Evolutionary conservation across 2,888 invertebrate genomes (phyloP).

Genomic region (Cheiracanthium punctorium): DNA sequence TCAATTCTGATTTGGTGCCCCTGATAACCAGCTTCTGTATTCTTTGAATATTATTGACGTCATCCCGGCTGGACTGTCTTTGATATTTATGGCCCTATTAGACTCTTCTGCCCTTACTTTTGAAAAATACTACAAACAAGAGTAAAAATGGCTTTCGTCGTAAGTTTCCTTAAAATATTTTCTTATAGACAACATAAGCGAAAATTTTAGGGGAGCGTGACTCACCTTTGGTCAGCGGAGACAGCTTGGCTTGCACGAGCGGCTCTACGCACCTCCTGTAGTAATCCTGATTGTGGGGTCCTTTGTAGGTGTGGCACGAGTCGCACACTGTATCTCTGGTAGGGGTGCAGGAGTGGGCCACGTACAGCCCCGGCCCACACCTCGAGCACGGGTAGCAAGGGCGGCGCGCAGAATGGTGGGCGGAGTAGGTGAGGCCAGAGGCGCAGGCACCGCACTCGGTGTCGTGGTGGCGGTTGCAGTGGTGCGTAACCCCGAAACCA

Average conservation of each 20-base stretch:
- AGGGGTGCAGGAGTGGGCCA: constrained; percentile 67
- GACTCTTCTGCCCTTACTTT: too few relatives aligned
- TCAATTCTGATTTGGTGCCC: too few relatives aligned
- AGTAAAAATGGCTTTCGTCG: too few relatives aligned
- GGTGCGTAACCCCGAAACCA: constrained; percentile 57
- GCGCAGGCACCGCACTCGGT: constrained; percentile 68
- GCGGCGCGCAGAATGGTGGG: constrained; percentile 53
- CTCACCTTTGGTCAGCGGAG: constrained; percentile 32
- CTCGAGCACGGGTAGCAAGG: constrained; percentile 70
- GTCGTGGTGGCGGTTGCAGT: constrained; percentile 56
- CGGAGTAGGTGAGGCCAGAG: constrained; percentile 61
- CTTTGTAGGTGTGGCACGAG: constrained; percentile 70
- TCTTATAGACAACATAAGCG: too few relatives aligned
- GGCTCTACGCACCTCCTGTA: constrained; percentile 57
- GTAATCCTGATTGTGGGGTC: constrained; percentile 66
- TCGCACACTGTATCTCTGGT: constrained; percentile 70
- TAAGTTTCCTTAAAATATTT: too few relatives aligned
- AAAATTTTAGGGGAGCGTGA: too few relatives aligned
- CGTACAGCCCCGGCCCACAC: constrained; percentile 68
- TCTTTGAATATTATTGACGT: too few relatives aligned
- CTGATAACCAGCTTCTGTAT: too few relatives aligned
- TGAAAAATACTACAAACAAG: too few relatives aligned
- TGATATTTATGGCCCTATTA: too few relatives aligned
- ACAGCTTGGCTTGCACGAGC: not conserved
- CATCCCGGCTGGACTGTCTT: too few relatives aligned